Evolutionary conservation across 2,113 vertebrate genomes (phyloP), one percentile per base, ranked within the genome.

Genomic region (Centrocercus urophasianus): DNA sequence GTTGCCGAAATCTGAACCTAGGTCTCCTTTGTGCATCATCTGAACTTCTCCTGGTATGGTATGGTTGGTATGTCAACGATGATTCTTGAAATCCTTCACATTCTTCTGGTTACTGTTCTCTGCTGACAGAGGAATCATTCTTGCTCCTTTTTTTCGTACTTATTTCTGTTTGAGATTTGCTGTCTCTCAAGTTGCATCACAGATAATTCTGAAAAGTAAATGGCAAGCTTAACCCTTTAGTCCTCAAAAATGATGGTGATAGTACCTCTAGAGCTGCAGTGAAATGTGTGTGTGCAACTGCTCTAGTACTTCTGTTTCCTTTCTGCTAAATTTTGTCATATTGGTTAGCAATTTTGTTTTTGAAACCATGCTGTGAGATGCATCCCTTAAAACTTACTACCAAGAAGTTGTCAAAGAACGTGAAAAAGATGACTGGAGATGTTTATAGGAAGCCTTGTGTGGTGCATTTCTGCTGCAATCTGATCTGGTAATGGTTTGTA

Each of bases 91-190:
- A 66, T 86, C 65, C 65, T 71, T 92, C 27, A 0, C 2, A 16
- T 92, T 89, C 40, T 87, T 7, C n/a, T 88, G 72, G 64, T 74
- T 91, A 38, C 60, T 83, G 45, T 89, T 93, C 30, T 74, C 20
- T 25, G 8, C 60, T 72, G 71, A 19, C 67, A 21, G 43, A 42
- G 74, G 28, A 24, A 74, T 83, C 14, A 8, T 74, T 93, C 63
- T 72, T 73, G 20, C 27, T 91, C 12, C 12, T 6, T 82, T 85
- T 50, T 83, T 59, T 45, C 27, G 12, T 2, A 1, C 18, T 50
- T 61, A 0, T 52, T 80, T 42, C 27, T 25, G 73, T 80, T 77
- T n/a, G 50, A 67, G 5, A 48, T 83, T 75, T n/a, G 2, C n/a
- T 50, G 38, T 65, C 36, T 45, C 6, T 65, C 25, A 45, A 21